These are phyloP conservation scores for Leucophenga montana DNA, from an alignment of 2,888 invertebrate species.

Conservation along the genomic window DNA sequence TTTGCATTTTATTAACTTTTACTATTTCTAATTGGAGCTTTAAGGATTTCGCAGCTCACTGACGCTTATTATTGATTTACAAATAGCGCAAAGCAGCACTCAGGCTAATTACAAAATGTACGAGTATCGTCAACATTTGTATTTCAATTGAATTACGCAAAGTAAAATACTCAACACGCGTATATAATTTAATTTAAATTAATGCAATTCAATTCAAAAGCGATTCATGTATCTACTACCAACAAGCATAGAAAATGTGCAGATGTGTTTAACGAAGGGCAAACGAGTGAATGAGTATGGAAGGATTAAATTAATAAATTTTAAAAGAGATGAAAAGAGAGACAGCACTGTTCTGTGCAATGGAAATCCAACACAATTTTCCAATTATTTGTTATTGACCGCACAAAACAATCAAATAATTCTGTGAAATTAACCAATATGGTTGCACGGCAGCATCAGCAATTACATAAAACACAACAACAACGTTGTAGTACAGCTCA, in stretches of 20 bases:
- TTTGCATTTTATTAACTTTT: no score
- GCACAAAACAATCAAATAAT: constrained; percentile 26
- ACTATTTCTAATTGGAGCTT: no score
- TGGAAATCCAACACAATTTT: constrained; percentile 14
- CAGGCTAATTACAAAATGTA: no score
- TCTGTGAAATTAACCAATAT: constrained; percentile 5
- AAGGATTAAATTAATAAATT: constrained; percentile 1
- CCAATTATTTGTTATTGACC: constrained; percentile 26
- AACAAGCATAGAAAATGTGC: no score
- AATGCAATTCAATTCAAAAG: not conserved
- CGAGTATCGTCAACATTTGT: not conserved
- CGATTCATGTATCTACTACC: no score
- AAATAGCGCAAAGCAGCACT: no score
- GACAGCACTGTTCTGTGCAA: not conserved
- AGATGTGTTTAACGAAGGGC: not conserved
- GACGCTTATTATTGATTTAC: no score
- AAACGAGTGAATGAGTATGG: not conserved
- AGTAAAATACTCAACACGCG: not conserved
- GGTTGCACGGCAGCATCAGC: not conserved
- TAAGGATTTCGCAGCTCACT: no score
- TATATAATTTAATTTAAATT: not conserved
- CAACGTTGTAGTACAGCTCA: not conserved
- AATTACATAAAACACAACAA: not conserved
- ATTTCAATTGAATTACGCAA: no score
- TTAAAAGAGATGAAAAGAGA: not conserved